Evolutionary conservation across 2,888 invertebrate species (phyloP).

Genomic region (Scaptomyza reducta): DNA sequence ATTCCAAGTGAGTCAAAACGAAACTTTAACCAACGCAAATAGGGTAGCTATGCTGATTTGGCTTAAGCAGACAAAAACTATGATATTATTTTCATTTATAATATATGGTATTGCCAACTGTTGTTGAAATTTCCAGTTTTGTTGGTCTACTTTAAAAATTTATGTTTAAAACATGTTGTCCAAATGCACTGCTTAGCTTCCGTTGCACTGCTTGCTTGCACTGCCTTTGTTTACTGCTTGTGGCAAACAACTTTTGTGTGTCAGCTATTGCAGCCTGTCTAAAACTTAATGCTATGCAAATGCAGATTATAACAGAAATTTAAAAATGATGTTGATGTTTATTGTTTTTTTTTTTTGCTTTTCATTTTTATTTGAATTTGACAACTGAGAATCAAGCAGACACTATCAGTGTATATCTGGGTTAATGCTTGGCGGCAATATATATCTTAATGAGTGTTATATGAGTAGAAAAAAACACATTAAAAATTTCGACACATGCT

Average conservation of each 20-base stretch:
- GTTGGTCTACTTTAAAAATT: not conserved
- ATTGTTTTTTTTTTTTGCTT: not conserved
- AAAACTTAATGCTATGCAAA: slow-evolving; percentile 9
- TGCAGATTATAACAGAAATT: not conserved
- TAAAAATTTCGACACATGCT: slow-evolving; percentile 17
- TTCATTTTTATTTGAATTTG: not conserved
- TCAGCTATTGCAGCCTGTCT: not conserved
- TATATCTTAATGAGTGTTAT: not conserved
- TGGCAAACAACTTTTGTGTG: not conserved
- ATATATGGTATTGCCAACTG: no score
- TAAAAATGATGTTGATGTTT: no score
- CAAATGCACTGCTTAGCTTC: not conserved
- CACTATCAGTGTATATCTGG: slow-evolving; percentile 11
- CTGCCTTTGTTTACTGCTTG: slow-evolving; percentile 13
- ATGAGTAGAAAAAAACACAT: no score
- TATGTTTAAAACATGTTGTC: slow-evolving; percentile 4
- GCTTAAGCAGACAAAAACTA: no score
- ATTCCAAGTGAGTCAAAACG: not conserved
- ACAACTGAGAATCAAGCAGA: not conserved
- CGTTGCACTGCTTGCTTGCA: slow-evolving; percentile 2
- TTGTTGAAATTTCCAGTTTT: not conserved
- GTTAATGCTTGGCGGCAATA: slow-evolving; percentile 2
- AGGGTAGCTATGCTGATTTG: no score
- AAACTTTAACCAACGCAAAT: no score
- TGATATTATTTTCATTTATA: no score